These are phyloP conservation scores for Cephalopachus bancanus DNA, from an alignment of 2,797 vertebrate species.

Conservation along the genomic window DNA sequence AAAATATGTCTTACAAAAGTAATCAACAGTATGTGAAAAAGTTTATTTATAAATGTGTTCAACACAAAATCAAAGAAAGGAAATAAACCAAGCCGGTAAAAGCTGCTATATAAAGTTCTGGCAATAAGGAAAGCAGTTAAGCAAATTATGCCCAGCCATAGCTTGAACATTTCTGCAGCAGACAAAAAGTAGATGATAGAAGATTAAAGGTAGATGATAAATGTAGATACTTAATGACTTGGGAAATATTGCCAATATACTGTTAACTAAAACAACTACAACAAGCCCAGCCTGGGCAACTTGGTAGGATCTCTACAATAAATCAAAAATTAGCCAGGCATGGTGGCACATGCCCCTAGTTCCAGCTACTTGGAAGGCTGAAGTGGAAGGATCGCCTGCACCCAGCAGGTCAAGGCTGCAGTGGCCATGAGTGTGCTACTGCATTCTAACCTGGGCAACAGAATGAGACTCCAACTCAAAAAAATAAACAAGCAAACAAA, in stretches of 20 bases:
- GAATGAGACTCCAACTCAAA: too few species aligned
- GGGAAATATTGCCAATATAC: not conserved
- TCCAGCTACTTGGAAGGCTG: too few species aligned
- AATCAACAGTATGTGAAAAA: not conserved
- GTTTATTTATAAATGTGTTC: slow-evolving; percentile 36
- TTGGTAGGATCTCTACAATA: too few species aligned
- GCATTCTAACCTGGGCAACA: too few species aligned
- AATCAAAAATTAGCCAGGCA: too few species aligned
- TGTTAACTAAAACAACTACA: not conserved
- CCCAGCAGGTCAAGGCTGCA: too few species aligned
- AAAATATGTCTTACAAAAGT: not conserved
- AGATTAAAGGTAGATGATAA: not conserved
- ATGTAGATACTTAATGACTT: not conserved
- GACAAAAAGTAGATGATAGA: not conserved
- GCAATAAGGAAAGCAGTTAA: not conserved
- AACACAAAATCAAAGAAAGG: slow-evolving; percentile 29
- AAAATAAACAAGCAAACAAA: too few species aligned
- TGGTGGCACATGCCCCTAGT: too few species aligned
- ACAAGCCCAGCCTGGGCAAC: too few species aligned
- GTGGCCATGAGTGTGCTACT: too few species aligned
- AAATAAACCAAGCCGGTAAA: not conserved
- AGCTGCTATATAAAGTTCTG: not conserved
- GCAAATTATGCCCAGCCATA: not conserved
- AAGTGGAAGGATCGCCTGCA: too few species aligned
- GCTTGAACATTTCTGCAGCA: not conserved